Evolutionary conservation across 2,797 vertebrate species (phyloP), one percentile per base, ranked within the genome.

Genomic region (Enteromius anoplus): DNA sequence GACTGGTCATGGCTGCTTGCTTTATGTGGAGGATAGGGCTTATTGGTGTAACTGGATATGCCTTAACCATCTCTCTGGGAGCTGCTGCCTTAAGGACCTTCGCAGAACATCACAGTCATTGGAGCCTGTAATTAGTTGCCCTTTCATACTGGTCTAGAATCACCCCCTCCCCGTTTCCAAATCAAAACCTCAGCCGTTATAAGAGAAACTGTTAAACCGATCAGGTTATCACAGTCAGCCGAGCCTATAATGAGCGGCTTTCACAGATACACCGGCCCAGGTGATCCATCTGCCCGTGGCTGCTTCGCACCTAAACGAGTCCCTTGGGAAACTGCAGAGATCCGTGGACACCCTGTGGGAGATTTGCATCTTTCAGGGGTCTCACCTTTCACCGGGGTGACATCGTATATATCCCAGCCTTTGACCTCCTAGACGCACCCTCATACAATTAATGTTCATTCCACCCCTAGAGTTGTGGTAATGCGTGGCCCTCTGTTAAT

Each of bases 301-400:
- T 49, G 87, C 42, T 21, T 79, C 1, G 40, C 83, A 82, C 87
- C 89, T 90, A 92, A 93, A 94, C 88, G 87, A 93, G 93, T 88
- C 93, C 89, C 90, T 0, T 0, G 80, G 91, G 91, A 88, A 78
- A 49, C 51, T 1, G 9, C 75, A 53, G 89, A 84, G 88, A 91
- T 83, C 71, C 47, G 10, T 80, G 86, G 85, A 78, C 47, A 51
- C 75, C 47, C 34, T 45, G 73, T 75, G 75, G 86, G 84, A 64
- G 70, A 87, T 88, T 88, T 87, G 86, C 53, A 71, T 84, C 85
- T 80, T 84, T 75, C n/a, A 3, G 45, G 82, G 87, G 87, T 84
- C 82, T 89, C 83, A 83, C 84, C 88, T 88, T 91, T 88, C 85
- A 87, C 89, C 79, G 45, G 1, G 71, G 34, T 65, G 37, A 69